Conservation (phyloP, 2,113 vertebrate species). For the Malurus cyaneus region DNA sequence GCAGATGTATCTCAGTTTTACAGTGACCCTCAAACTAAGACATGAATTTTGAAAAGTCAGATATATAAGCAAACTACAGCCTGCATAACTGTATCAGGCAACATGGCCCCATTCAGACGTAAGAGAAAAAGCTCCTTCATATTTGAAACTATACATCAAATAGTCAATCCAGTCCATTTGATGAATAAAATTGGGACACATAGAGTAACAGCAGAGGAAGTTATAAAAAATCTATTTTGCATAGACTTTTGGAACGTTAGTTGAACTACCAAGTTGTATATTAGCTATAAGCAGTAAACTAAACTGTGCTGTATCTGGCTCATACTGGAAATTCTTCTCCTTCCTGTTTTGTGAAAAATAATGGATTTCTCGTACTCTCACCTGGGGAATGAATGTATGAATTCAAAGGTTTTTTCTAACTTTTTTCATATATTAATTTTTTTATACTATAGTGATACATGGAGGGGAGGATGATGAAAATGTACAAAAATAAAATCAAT, state of each 20-base stretch:
- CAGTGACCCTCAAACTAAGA: background rate
- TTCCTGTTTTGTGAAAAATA: background rate
- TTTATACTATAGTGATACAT: background rate
- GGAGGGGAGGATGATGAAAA: fast-evolving
- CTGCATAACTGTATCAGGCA: background rate
- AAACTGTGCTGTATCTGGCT: background rate
- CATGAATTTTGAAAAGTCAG: background rate
- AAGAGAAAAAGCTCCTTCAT: background rate
- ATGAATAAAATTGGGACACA: background rate
- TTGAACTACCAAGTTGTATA: background rate
- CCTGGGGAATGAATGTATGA: background rate
- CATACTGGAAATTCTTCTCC: background rate
- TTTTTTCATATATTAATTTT: background rate
- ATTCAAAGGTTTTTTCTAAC: background rate
- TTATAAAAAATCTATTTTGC: background rate
- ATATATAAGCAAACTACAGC: background rate
- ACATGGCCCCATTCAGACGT: background rate
- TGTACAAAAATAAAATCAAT: background rate
- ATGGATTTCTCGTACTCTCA: background rate
- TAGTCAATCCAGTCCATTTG: background rate
- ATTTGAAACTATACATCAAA: background rate
- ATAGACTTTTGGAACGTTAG: background rate
- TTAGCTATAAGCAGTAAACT: background rate
- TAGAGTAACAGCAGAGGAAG: background rate
- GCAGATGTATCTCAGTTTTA: background rate